phyloP scores from a whole-genome alignment of 23 tunicate species.

The Oikopleura albicans region DNA sequence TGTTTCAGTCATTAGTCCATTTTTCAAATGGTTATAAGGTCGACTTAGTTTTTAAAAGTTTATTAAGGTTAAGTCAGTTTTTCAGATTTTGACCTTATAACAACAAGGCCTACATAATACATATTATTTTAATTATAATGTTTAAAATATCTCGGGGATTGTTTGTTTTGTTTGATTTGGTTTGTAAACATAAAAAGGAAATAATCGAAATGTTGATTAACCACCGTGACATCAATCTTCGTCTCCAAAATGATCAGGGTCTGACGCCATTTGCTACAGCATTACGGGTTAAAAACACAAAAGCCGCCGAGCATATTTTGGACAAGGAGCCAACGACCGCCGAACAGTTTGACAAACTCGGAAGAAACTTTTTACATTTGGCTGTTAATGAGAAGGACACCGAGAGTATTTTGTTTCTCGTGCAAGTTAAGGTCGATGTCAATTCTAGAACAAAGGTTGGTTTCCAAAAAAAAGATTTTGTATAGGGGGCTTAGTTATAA shows the following conservation, averaged over 20 bases:
- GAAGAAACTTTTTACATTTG: constrained; percentile 36
- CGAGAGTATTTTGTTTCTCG: constrained; percentile 39
- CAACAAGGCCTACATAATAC: no score
- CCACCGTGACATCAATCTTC: constrained; percentile 34
- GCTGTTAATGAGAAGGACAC: constrained; percentile 32
- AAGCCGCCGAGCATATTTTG: constrained; percentile 38
- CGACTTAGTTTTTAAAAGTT: no score
- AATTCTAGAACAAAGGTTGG: constrained; percentile 27
- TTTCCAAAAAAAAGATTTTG: no score
- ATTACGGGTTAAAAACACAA: constrained; percentile 24
- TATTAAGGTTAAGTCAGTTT: no score
- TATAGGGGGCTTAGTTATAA: no score
- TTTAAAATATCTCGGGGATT: no score
- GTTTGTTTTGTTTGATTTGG: no score
- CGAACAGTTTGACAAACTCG: constrained; percentile 55
- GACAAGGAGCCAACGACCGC: constrained; percentile 50
- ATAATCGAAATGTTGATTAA: constrained; percentile 23
- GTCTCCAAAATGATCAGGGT: constrained; percentile 23
- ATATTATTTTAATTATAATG: no score
- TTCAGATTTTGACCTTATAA: no score
- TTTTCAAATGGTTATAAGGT: no score
- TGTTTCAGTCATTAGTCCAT: no score
- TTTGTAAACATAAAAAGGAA: no score
- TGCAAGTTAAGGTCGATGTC: constrained; percentile 36
- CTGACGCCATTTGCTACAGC: constrained; percentile 47